A percentile compares a stretch with the other conserved stretches of the same genome.
These are phyloP conservation scores for Xylocampa areola DNA, from an alignment of 2,888 invertebrate species.

Conservation along the genomic window DNA sequence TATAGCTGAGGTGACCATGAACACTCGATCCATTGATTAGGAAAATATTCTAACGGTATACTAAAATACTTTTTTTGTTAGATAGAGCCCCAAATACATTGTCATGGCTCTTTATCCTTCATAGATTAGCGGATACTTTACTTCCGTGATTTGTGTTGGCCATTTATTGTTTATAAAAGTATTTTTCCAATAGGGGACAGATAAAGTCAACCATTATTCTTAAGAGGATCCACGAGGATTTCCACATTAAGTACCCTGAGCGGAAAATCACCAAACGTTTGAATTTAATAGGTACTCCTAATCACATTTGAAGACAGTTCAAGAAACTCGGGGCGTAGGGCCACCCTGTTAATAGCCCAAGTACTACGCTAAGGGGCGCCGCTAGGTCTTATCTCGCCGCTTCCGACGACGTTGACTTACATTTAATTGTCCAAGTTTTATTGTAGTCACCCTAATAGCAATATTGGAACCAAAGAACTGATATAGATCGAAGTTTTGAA, in stretches of 20 bases:
- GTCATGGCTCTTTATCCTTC: slow-evolving; percentile 21
- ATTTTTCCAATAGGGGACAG: slow-evolving; percentile 47
- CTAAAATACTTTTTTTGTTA: neutral
- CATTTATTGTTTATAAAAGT: slow-evolving; percentile 55
- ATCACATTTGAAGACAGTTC: slow-evolving; percentile 73
- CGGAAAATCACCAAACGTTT: slow-evolving; percentile 60
- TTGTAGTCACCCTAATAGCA: slow-evolving; percentile 82
- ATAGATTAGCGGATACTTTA: slow-evolving; percentile 34
- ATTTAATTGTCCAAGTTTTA: slow-evolving; percentile 89
- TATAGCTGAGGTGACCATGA: slow-evolving; percentile 75
- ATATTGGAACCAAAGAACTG: slow-evolving; percentile 77
- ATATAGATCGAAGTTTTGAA: slow-evolving; percentile 71
- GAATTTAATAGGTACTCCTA: slow-evolving; percentile 74
- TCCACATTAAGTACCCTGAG: slow-evolving; percentile 56
- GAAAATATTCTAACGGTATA: slow-evolving; percentile 16
- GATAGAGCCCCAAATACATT: slow-evolving; percentile 12
- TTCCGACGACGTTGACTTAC: slow-evolving; percentile 82
- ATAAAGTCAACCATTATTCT: slow-evolving; percentile 54
- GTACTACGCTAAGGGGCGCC: slow-evolving; percentile 79
- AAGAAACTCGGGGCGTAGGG: slow-evolving; percentile 69
- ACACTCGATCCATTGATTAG: slow-evolving; percentile 10
- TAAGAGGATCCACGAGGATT: slow-evolving; percentile 49
- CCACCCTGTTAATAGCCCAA: slow-evolving; percentile 83
- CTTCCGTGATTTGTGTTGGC: slow-evolving; percentile 28
- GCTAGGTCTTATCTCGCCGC: slow-evolving; percentile 83